Percentiles rank a stretch among this genome's conserved stretches.
These are phyloP conservation scores for Ceratina australensis DNA, from an alignment of 1,140 invertebrate species.

Conservation along the genomic window DNA sequence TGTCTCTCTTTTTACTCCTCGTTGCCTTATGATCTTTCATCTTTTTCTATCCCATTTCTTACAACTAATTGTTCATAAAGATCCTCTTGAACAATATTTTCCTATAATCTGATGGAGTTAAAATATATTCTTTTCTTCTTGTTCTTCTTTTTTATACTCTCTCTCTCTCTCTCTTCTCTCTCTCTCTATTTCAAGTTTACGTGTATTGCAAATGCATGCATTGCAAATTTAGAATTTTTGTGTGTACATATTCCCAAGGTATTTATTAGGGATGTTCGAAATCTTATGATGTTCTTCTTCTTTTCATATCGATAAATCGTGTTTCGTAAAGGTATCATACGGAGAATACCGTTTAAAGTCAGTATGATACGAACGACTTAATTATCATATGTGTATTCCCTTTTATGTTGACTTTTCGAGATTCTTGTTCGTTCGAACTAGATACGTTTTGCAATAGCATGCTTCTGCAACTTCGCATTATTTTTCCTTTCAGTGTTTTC, in stretches of 20 bases:
- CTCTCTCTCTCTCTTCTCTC: not conserved
- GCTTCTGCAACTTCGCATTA: conserved; percentile 56
- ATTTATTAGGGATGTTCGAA: conserved; percentile 28
- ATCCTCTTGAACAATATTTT: not conserved
- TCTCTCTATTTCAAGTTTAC: conserved; percentile 36
- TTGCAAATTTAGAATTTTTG: conserved; percentile 60
- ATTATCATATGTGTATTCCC: not conserved
- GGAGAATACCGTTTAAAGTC: conserved; percentile 34
- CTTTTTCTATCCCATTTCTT: conserved; percentile 40
- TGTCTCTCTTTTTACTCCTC: conserved; percentile 14
- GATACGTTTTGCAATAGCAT: conserved; percentile 65
- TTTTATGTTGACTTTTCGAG: not conserved
- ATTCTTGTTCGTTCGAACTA: too few species aligned
- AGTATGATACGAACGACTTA: conserved; percentile 53
- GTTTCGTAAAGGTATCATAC: conserved; percentile 49
- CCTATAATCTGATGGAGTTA: conserved; percentile 34
- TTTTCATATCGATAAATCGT: not conserved
- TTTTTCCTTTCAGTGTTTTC: conserved; percentile 32
- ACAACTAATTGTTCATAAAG: conserved; percentile 44
- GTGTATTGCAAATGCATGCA: conserved; percentile 69
- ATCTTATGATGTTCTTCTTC: not conserved
- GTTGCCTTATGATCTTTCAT: conserved; percentile 36
- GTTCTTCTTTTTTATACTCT: conserved; percentile 41
- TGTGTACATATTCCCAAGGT: conserved; percentile 24
- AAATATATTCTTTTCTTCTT: conserved; percentile 43